Evolutionary conservation across 1,140 invertebrate genomes (phyloP), one percentile per base, ranked within the genome.

Genomic region (Diploscapter pachys): DNA sequence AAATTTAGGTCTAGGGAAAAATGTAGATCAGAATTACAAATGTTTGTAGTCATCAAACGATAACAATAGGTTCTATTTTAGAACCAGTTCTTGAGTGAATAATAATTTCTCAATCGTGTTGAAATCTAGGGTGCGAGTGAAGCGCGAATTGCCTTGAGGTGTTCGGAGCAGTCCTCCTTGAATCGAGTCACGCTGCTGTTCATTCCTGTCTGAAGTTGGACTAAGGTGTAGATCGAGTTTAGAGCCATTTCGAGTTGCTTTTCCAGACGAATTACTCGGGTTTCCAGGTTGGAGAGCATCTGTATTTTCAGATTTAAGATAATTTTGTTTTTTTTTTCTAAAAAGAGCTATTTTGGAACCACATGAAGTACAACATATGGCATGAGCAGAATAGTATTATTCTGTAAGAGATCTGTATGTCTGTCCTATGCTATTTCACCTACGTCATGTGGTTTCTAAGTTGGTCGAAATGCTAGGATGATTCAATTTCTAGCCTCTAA

Each of bases 211-310:
- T 84, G 83, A 11, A 84, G 75, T 68, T 85, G 83, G 3, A 77
- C 75, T 8, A 80, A 56, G 31, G 79, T 85, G 63, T 83, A 83
- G 63, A 84, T 82, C 48, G 71, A 78, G 75, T 85, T 85, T 4
- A 85, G 54, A n/a, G 82, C 83, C 80, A 85, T 85, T 69, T 85
- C 83, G 64, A 85, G 31, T 50, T 85, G 83, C 68, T 85, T 85
- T 66, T 85, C 83, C n/a, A 85, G 67, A 9, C 80, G 59, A 9
- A 68, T 77, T 48, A 85, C 78, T 50, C 83, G 81, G 6, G 70
- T 54, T 64, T 85, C 83, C 3, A 85, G 53, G 2, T 56, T 63
- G 3, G 50, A 73, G 3, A 85, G 57, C 53, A 78, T 66, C 80
- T 85, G 73, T 63, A 84, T 71, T 4, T 8, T 13, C 64, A 4